These are phyloP conservation scores for Manis javanica DNA, from an alignment of 2,797 vertebrate genomes.

Conservation along the genomic window DNA sequence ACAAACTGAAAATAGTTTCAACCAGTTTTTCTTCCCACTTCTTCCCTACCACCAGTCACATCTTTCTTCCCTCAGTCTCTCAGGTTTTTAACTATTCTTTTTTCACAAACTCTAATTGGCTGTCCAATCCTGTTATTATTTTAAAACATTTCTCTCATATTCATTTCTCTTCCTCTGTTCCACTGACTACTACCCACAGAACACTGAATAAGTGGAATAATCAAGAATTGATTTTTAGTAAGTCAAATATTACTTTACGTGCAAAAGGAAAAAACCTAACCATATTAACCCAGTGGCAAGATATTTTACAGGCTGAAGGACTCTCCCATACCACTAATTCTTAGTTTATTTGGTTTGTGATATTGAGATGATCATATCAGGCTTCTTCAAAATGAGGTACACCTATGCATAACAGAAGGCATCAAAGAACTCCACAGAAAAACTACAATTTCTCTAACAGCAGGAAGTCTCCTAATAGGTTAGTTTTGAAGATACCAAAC, in stretches of 20 bases:
- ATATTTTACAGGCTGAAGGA: slow-evolving; percentile 33
- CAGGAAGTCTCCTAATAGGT: not conserved
- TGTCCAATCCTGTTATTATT: slow-evolving; percentile 39
- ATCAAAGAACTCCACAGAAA: slow-evolving; percentile 23
- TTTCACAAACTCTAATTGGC: slow-evolving; percentile 11
- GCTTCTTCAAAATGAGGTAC: slow-evolving; percentile 24
- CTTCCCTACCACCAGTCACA: not conserved
- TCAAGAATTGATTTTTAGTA: not conserved
- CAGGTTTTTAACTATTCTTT: slow-evolving; percentile 19
- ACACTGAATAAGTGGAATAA: not conserved
- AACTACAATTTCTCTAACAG: slow-evolving; percentile 25
- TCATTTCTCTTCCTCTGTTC: slow-evolving; percentile 8
- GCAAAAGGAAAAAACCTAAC: slow-evolving; percentile 50
- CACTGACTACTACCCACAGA: not conserved
- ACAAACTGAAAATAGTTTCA: slow-evolving; percentile 26
- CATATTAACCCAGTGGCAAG: not conserved
- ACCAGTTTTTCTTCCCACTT: not conserved
- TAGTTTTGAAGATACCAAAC: not conserved
- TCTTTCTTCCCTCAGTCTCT: not conserved
- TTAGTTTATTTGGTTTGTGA: slow-evolving; percentile 32
- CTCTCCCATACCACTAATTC: not conserved
- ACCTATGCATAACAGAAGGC: not conserved
- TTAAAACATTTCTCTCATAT: slow-evolving; percentile 26
- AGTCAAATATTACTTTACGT: slow-evolving; percentile 50
- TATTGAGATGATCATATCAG: not conserved